A percentile compares a stretch with the other conserved stretches of the same genome.
Evolutionary conservation across 30 jellyfish, hydroid and myxozoan species (phyloP).

Genomic region (Turritopsis dohrnii): DNA sequence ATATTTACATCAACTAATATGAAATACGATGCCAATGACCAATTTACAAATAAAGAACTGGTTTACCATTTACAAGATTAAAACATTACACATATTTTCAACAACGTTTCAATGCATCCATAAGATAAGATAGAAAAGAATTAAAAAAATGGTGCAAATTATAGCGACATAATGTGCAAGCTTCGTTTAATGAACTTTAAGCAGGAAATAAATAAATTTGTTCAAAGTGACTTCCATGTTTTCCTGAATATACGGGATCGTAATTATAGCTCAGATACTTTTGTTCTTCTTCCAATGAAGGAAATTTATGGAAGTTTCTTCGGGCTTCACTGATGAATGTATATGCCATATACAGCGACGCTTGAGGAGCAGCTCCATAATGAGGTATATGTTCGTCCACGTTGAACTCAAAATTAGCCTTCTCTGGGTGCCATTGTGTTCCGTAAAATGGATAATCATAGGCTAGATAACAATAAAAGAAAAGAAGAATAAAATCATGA

Average conservation of each 20-base stretch:
- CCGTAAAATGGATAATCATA: conserved; percentile 62
- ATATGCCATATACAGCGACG: conserved; percentile 66
- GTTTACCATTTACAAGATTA: too few species aligned
- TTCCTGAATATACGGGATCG: conserved; percentile 46
- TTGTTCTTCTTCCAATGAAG: conserved; percentile 40
- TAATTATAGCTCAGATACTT: conserved; percentile 56
- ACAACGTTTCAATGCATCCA: too few species aligned
- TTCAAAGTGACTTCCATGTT: conserved; percentile 66
- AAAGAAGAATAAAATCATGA: not conserved
- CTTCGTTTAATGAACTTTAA: not conserved
- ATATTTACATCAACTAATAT: too few species aligned
- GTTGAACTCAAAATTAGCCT: conserved; percentile 57
- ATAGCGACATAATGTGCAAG: not conserved
- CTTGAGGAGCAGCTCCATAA: conserved; percentile 55
- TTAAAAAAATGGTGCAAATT: too few species aligned
- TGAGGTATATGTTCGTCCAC: conserved; percentile 52
- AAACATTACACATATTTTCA: too few species aligned
- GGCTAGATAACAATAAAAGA: conserved; percentile 34
- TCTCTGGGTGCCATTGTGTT: conserved; percentile 98
- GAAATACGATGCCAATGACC: too few species aligned
- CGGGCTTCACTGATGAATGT: conserved; percentile 81
- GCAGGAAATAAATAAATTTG: conserved; percentile 55
- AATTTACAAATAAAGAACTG: too few species aligned
- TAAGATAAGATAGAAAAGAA: too few species aligned
- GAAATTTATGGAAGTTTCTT: conserved; percentile 57